Conservation (phyloP, 1,140 invertebrate species). For the Zaprionus kolodkinae region DNA sequence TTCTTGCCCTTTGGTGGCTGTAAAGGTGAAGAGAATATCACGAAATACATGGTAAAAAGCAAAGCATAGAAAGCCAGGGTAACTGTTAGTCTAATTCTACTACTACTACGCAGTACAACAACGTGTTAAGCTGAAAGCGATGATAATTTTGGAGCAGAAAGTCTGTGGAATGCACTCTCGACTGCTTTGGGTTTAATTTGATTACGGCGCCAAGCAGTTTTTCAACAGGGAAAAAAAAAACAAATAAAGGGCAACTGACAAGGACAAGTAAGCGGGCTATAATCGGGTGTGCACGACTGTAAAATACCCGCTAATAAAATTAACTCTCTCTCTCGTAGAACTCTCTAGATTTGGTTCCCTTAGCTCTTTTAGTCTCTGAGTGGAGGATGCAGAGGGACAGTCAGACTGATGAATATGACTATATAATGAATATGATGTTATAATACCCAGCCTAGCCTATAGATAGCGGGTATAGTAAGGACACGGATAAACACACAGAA, state of each 20-base stretch:
- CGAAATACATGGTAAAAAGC: background rate
- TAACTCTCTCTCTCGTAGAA: no score
- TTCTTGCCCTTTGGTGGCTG: slow-evolving; percentile 77
- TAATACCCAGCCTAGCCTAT: no score
- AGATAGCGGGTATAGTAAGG: no score
- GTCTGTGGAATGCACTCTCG: slow-evolving; percentile 3
- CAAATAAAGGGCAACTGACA: background rate
- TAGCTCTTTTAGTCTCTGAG: no score
- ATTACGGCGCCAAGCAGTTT: slow-evolving; percentile 4
- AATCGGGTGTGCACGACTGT: no score
- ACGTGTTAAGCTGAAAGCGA: slow-evolving; percentile 4
- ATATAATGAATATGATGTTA: no score
- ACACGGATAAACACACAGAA: background rate
- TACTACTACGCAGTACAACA: background rate
- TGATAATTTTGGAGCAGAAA: background rate
- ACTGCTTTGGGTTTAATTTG: slow-evolving; percentile 12
- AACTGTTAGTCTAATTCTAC: background rate
- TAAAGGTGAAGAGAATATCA: slow-evolving; percentile 2
- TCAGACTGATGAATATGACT: no score
- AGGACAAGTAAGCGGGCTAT: background rate
- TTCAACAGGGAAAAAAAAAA: background rate
- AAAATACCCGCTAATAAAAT: no score
- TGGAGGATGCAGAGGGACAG: no score
- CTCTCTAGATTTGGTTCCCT: no score
- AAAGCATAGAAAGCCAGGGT: slow-evolving; percentile 2